Evolutionary conservation across 2,797 vertebrate genomes (phyloP).

Genomic region (Poecilia wingei): DNA sequence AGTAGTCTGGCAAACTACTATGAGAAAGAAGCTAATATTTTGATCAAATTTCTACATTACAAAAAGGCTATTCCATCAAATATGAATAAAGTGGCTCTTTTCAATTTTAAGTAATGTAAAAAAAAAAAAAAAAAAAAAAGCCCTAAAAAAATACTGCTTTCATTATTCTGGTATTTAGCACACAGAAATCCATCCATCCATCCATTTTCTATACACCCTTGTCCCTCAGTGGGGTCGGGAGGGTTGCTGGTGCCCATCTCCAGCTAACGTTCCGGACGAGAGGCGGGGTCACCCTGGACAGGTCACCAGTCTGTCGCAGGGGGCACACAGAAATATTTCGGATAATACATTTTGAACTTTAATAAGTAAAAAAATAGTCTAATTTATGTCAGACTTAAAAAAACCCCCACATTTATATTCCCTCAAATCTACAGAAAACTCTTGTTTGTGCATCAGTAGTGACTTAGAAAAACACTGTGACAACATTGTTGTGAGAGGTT

Average conservation of each 20-base stretch:
- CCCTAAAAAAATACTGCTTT: background rate
- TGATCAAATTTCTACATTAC: background rate
- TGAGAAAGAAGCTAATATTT: background rate
- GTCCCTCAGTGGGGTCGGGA: too few relatives aligned
- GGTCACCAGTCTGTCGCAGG: too few relatives aligned
- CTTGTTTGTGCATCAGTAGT: background rate
- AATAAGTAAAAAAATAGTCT: background rate
- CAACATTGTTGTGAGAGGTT: background rate
- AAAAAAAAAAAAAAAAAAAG: background rate
- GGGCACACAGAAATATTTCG: background rate
- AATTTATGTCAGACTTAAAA: background rate
- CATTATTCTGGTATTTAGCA: background rate
- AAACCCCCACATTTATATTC: background rate
- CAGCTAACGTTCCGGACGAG: too few relatives aligned
- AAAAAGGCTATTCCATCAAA: background rate
- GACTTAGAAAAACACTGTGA: background rate
- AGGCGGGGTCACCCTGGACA: too few relatives aligned
- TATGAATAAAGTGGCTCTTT: background rate
- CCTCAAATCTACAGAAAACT: conserved; percentile 3
- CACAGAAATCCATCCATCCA: background rate
- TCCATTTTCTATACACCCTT: too few relatives aligned
- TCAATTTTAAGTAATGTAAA: background rate
- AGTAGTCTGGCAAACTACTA: background rate
- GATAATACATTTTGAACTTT: background rate
- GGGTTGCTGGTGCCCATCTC: too few relatives aligned